A percentile compares a stretch with the other conserved stretches of the same genome.
These are phyloP conservation scores for Eptesicus fuscus DNA, from an alignment of 2,113 vertebrate species.

Conservation along the genomic window DNA sequence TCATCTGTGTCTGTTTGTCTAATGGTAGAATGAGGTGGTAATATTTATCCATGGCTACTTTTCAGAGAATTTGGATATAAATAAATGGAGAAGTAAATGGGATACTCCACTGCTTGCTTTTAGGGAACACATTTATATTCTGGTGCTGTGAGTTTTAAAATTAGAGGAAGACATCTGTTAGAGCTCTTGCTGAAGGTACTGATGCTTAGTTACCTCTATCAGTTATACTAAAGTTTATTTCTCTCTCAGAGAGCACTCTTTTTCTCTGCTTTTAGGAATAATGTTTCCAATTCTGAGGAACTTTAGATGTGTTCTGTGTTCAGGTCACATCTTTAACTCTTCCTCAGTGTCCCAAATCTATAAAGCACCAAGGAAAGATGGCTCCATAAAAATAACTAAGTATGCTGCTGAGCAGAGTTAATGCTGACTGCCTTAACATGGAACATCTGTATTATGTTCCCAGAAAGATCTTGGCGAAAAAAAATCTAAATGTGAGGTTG, in stretches of 20 bases:
- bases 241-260: neutral
- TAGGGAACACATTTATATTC: neutral
- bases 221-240: neutral
- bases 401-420: neutral
- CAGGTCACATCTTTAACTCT: neutral
- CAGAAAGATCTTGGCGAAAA: neutral
- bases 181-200: neutral
- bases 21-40: neutral
- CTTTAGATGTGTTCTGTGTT: neutral
- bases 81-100: neutral
- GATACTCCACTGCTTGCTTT: neutral
- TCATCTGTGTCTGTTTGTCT: conserved; percentile 21
- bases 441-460: neutral
- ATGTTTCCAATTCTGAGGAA: neutral
- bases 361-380: neutral
- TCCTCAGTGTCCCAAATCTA: neutral
- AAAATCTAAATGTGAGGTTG: neutral
- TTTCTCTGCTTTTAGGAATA: conserved; percentile 16
- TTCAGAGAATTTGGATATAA: neutral
- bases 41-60: neutral
- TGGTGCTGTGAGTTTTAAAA: neutral
- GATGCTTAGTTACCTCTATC: neutral
- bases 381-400: neutral
- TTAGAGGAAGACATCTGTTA: neutral
- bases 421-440: neutral